These are phyloP conservation scores for Gymnothorax reevesii DNA, from an alignment of 2,797 vertebrate genomes.

Conservation along the genomic window DNA sequence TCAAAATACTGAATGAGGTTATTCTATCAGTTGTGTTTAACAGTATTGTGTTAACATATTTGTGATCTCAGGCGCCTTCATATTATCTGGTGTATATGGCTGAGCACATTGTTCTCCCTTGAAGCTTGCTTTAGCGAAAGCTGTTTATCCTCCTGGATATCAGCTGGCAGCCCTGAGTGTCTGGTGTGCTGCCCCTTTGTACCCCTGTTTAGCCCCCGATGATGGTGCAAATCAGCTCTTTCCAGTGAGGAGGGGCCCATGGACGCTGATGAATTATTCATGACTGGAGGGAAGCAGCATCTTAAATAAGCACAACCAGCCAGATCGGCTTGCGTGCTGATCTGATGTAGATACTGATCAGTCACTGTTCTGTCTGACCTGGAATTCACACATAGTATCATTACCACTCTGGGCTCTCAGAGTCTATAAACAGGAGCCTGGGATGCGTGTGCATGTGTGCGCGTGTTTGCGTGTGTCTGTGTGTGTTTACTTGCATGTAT, in stretches of 20 bases:
- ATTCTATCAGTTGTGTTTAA: no score
- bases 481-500: constrained; percentile 12
- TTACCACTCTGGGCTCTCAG: constrained; percentile 55
- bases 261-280: constrained; percentile 58
- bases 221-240: not conserved
- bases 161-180: not conserved
- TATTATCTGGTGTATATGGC: not conserved
- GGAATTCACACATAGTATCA: constrained; percentile 72
- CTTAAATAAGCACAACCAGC: constrained; percentile 39
- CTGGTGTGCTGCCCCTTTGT: not conserved
- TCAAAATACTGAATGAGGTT: no score
- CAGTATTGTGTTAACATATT: no score
- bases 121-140: not conserved
- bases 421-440: constrained; percentile 52
- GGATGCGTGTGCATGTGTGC: constrained; percentile 30
- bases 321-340: constrained; percentile 1
- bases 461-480: constrained; percentile 20
- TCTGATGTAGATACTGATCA: constrained; percentile 53
- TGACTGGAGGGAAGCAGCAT: constrained; percentile 47
- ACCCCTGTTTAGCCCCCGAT: not conserved
- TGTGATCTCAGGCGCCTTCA: no score
- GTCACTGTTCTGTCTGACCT: constrained; percentile 60
- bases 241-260: not conserved
- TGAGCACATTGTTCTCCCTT: not conserved
- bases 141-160: not conserved